These are phyloP conservation scores for Branchipolynoe longqiensis DNA, from an alignment of 2,888 invertebrate species.

Conservation along the genomic window DNA sequence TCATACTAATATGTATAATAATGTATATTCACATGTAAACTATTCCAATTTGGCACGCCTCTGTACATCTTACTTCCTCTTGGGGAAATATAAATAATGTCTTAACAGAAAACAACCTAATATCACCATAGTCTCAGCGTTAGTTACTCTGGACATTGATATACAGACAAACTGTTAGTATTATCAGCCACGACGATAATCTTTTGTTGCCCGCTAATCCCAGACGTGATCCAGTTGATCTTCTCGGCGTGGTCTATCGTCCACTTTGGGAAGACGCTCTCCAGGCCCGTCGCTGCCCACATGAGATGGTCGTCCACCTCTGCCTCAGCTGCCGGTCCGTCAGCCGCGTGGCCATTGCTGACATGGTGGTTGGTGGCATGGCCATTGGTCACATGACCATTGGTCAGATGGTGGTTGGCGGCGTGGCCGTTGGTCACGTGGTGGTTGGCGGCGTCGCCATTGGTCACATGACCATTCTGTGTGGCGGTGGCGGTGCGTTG, in stretches of 20 bases:
- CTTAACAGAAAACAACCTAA: too few relatives aligned
- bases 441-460: background rate
- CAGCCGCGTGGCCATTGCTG: background rate
- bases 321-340: background rate
- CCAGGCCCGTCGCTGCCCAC: background rate
- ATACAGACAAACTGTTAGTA: conserved; percentile 71
- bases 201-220: conserved; percentile 65
- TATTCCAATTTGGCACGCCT: background rate
- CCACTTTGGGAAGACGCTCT: conserved; percentile 1
- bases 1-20: too few relatives aligned
- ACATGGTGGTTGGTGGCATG: conserved; percentile 14
- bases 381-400: conserved; percentile 6
- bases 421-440: conserved; percentile 4
- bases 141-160: conserved; percentile 64
- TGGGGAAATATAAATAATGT: background rate
- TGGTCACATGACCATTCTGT: conserved; percentile 27
- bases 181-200: conserved; percentile 77
- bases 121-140: background rate
- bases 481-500: background rate
- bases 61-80: background rate
- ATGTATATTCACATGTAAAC: too few relatives aligned
- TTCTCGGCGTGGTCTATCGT: conserved; percentile 73
- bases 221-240: conserved; percentile 79
- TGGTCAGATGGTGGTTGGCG: conserved; percentile 1
- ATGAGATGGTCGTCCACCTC: conserved; percentile 19